Evolutionary conservation across 2,113 vertebrate genomes (phyloP), one percentile per base, ranked within the genome.

Genomic region (Thymallus thymallus): DNA sequence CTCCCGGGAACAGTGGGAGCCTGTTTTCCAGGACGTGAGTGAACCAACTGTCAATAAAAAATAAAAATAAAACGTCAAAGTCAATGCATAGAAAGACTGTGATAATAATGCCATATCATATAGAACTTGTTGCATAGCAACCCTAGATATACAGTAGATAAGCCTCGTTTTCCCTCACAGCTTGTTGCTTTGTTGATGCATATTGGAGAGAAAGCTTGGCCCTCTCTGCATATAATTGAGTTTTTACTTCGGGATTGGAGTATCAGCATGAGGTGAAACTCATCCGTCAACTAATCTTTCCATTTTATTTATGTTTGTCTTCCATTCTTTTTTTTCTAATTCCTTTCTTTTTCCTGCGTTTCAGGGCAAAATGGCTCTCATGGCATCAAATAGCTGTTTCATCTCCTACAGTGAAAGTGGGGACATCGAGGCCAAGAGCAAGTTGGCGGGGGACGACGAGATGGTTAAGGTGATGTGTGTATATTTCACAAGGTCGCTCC

Each of bases 1-100:
- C 26, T 88, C 96, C 66, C 94, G 97, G 83, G 98, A 99, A 82
- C 98, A 99, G 29, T 99, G 96, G 97, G 98, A 99, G 69, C 94
- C 96, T 0, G 95, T 99, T 61, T 98, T 99, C 85, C 93, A 99
- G 87, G 93, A 96, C 5, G 97, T 98, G 89, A 96, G 96, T 90
- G 56, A 10, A 23, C n/a, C 20, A 5, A 22, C 18, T 22, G 56
- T 22, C 56, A n/a, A 3, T 60, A 12, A 22, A 22, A 51, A 51
- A 51, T 18, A 18, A 12, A 22, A 22, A 51, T 18, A 51, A 51
- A 18, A 18, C 48, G 0, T 51, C 48, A 51, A 51, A 51, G 48
- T 51, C 48, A 51, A 51, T 51, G 48, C 48, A 51, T 51, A 18
- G 1, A 1, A 16, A 22, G 3, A 61, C 16, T 61, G 20, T 22